Evolutionary conservation across 2,888 invertebrate species (phyloP), one percentile per base, ranked within the genome.

Genomic region (Morpho deidamia): DNA sequence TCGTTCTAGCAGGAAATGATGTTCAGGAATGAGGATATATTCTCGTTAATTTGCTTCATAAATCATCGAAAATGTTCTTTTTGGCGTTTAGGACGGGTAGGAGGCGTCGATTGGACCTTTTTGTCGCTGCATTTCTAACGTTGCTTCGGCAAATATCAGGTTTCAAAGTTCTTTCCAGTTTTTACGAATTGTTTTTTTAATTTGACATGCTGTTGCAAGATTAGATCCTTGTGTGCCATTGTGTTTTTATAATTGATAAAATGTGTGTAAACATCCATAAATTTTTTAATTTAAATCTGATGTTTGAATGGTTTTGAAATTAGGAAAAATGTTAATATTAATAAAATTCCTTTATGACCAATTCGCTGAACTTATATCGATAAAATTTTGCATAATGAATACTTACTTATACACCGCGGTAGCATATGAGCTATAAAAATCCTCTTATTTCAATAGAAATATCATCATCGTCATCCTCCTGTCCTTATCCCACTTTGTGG

Each of bases 1-100:
- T 77, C 75, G 82, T 68, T 89, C 86, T 86, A 80, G 86, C 89
- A 89, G 89, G 89, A 89, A 89, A 88, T 86, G 88, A 87, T 75
- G 81, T 70, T 72, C 70, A 70, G 84, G 89, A 89, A 89, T 89
- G 89, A 87, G 88, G 89, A 88, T 88, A 85, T 82, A 77, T 84
- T 83, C 88, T 86, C 83, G 88, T 88, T 89, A 89, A 89, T 89
- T 88, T 88, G 85, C 81, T 74, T 75, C 89, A 89, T 89, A 89
- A 89, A 89, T 89, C 89, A 89, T 87, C 86, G 82, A 76, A 77
- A 84, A 85, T 81, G 86, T 82, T 72, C 74, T 80, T 82, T 81
- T 74, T 76, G 78, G 76, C 74, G 71, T 76, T 69, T 69, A 70
- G 68, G 67, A 70, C 63, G 58, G 61, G 60, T 59, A 56, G 66